Percentiles rank a stretch among this genome's conserved stretches.
phyloP scores from a whole-genome alignment of 2,797 vertebrate species.

The Anabas testudineus region DNA sequence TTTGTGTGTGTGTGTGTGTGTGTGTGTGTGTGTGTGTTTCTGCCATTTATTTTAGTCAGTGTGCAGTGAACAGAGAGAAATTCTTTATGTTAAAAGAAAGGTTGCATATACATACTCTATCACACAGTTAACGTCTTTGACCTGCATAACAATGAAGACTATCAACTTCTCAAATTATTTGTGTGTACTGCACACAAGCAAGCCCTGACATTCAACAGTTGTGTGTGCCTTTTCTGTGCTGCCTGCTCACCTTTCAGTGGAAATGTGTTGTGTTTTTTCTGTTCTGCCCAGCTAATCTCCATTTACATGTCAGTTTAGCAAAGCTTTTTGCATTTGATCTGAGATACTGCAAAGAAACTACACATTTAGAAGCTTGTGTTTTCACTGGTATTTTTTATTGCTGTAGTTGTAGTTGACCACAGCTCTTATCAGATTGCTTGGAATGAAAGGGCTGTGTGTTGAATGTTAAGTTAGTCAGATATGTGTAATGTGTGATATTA shows the following conservation, averaged over 20 bases:
- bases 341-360: conserved; percentile 3
- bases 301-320: conserved; percentile 8
- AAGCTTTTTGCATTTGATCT: conserved; percentile 19
- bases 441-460: conserved; percentile 57
- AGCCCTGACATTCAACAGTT: conserved; percentile 57
- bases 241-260: conserved; percentile 41
- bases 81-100: conserved; percentile 19
- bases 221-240: conserved; percentile 4
- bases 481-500: conserved; percentile 11
- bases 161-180: conserved; percentile 60
- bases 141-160: conserved; percentile 57
- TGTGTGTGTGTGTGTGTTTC: conserved; percentile 10
- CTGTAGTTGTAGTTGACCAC: conserved; percentile 51
- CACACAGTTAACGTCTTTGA: conserved; percentile 37
- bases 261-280: conserved; percentile 38
- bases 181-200: conserved; percentile 65
- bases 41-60: conserved; percentile 17
- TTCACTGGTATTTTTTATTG: conserved; percentile 16
- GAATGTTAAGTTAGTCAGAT: conserved; percentile 43
- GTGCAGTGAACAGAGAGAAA: conserved; percentile 8
- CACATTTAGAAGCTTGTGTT: conserved; percentile 23
- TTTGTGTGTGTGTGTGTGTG: neutral
- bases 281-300: neutral
- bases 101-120: conserved; percentile 11
- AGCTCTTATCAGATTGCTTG: conserved; percentile 77